These are phyloP conservation scores for Protosalanx chinensis DNA, from an alignment of 2,797 vertebrate genomes.

Conservation along the genomic window DNA sequence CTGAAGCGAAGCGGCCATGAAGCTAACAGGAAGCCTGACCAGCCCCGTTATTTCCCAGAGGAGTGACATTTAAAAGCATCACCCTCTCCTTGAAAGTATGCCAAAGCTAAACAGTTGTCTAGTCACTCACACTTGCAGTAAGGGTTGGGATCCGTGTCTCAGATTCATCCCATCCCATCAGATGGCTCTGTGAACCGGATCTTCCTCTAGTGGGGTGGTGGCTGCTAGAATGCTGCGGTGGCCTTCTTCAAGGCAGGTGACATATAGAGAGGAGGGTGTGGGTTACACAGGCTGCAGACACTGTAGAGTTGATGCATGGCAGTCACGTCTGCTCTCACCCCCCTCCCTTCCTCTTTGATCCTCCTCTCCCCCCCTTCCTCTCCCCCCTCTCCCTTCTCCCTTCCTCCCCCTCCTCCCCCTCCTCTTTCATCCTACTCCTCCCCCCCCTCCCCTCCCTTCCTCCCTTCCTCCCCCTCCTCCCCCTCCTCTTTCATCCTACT, in stretches of 20 bases:
- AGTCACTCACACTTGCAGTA: not conserved
- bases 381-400: no score
- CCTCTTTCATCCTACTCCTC: no score
- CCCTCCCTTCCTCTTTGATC: no score
- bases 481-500: no score
- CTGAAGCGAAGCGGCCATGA: constrained; percentile 41
- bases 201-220: constrained; percentile 11
- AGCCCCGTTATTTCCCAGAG: constrained; percentile 13
- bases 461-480: no score
- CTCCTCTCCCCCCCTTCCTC: no score
- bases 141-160: no score
- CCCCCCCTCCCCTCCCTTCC: no score
- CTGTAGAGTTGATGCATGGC: constrained; percentile 30
- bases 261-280: constrained; percentile 44
- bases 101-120: not conserved
- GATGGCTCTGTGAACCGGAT: constrained; percentile 5
- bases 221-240: constrained; percentile 12
- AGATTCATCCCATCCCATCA: no score
- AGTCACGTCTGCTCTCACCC: constrained; percentile 46
- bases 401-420: no score
- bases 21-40: constrained; percentile 45
- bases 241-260: constrained; percentile 35
- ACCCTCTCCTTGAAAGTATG: not conserved
- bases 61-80: constrained; percentile 1
- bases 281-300: constrained; percentile 47